These are phyloP conservation scores for Hybognathus amarus DNA, from an alignment of 2,797 vertebrate species.

Conservation along the genomic window DNA sequence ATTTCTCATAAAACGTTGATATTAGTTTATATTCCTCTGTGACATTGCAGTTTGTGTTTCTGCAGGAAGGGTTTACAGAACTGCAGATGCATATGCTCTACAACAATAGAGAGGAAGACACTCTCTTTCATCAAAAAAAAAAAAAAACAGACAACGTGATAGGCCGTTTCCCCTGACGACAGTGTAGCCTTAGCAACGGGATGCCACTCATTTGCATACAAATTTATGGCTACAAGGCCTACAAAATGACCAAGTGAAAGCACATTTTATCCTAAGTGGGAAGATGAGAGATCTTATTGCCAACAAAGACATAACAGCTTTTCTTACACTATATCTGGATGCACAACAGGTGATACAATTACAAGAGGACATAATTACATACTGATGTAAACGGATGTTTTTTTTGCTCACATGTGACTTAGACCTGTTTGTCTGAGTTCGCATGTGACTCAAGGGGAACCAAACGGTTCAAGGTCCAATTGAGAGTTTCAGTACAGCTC, in stretches of 20 bases:
- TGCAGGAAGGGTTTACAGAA: conserved; percentile 46
- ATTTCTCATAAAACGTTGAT: conserved; percentile 58
- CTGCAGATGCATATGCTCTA: background rate
- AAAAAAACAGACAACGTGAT: background rate
- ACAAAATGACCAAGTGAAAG: conserved; percentile 26
- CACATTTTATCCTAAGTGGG: background rate
- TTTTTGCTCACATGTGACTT: too few species aligned
- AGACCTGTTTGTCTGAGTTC: too few species aligned
- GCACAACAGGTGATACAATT: background rate
- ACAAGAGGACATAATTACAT: background rate
- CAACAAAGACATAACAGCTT: background rate
- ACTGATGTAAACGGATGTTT: background rate
- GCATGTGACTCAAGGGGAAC: too few species aligned
- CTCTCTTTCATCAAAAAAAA: conserved; percentile 11
- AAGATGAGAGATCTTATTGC: conserved; percentile 2
- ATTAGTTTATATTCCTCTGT: conserved; percentile 52
- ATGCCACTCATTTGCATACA: conserved; percentile 48
- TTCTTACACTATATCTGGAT: background rate
- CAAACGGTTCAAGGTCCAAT: too few species aligned
- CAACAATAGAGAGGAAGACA: conserved; percentile 33
- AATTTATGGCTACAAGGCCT: conserved; percentile 16
- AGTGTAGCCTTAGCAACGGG: conserved; percentile 33
- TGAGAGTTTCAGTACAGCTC: too few species aligned
- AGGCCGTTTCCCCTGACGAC: conserved; percentile 30
- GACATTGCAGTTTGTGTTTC: conserved; percentile 37